Evolutionary conservation across 2,797 vertebrate genomes (phyloP).

Genomic region (Enteromius trimaculatus): DNA sequence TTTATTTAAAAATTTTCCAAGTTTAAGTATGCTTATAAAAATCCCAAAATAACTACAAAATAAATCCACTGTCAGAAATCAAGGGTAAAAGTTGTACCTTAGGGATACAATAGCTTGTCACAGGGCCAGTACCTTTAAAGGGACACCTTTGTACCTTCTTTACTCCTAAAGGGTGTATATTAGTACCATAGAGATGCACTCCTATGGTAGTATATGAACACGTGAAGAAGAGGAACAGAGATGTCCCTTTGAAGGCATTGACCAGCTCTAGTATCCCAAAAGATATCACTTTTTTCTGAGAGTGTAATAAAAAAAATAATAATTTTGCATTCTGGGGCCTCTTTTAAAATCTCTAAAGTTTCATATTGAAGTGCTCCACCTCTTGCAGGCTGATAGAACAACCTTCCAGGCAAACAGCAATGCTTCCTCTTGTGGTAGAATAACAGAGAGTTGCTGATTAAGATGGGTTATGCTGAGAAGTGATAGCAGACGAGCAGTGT

Average conservation of each 20-base stretch:
- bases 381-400: slow-evolving; percentile 50
- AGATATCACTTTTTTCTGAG: background rate
- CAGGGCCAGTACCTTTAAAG: background rate
- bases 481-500: slow-evolving; percentile 55
- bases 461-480: slow-evolving; percentile 59
- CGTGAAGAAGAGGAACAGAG: background rate
- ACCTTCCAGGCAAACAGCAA: slow-evolving; percentile 61
- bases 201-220: background rate
- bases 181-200: background rate
- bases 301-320: background rate
- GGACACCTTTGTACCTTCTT: background rate
- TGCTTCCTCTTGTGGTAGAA: slow-evolving; percentile 62
- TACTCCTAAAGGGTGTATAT: background rate
- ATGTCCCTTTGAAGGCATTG: background rate
- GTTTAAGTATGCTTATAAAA: background rate
- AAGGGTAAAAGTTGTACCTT: background rate
- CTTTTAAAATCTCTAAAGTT: slow-evolving; percentile 16
- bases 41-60: background rate
- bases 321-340: background rate
- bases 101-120: background rate
- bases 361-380: slow-evolving; percentile 40
- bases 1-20: background rate
- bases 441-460: slow-evolving; percentile 69
- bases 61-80: background rate
- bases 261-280: background rate